Evolutionary conservation across 2,113 vertebrate species (phyloP).

Genomic region (Chrysemys picta): DNA sequence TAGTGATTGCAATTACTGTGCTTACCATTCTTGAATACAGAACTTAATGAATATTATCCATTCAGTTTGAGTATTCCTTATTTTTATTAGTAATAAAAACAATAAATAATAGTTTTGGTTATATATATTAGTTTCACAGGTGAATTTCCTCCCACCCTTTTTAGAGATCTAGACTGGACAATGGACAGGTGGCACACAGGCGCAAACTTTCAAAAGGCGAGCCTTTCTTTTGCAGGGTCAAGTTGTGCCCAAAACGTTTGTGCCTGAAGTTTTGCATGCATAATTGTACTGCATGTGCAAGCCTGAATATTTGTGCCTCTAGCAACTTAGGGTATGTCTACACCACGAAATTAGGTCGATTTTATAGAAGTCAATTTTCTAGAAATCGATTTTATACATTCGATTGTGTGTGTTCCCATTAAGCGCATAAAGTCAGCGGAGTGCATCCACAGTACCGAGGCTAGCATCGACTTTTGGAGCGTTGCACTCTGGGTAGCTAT

Average conservation of each 20-base stretch:
- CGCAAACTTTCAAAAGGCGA: background rate
- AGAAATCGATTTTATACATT: no score
- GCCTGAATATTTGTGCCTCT: background rate
- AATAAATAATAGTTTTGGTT: background rate
- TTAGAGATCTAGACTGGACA: background rate
- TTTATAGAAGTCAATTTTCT: no score
- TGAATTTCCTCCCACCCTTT: background rate
- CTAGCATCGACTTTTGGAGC: no score
- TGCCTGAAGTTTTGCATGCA: background rate
- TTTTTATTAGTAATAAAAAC: background rate
- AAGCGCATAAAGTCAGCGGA: no score
- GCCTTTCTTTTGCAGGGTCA: background rate
- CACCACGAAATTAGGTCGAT: no score
- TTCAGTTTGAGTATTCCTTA: background rate
- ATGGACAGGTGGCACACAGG: background rate
- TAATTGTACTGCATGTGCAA: background rate
- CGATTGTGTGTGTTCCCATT: no score
- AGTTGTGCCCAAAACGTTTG: background rate
- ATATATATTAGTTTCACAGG: background rate
- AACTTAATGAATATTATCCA: background rate
- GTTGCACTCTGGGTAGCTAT: no score
- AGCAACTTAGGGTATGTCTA: background rate
- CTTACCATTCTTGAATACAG: background rate
- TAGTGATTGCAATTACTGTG: background rate
- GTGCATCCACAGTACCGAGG: no score